Evolutionary conservation across 2,888 invertebrate species (phyloP).

Genomic region (Thyatira batis): DNA sequence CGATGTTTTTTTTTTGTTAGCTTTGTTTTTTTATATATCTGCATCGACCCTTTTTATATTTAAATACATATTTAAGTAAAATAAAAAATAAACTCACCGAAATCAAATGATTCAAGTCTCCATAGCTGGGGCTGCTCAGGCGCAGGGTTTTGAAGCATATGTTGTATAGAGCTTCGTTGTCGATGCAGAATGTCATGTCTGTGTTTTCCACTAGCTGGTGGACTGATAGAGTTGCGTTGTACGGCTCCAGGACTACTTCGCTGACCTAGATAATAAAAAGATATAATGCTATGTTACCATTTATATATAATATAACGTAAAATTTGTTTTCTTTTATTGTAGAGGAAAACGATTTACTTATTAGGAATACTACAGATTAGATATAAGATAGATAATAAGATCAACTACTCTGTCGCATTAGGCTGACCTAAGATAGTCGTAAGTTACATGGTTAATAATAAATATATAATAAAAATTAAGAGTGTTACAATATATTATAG

Average conservation of each 20-base stretch:
- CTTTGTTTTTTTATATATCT: too few species aligned
- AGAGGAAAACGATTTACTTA: too few species aligned
- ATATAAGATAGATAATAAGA: too few species aligned
- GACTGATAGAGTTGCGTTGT: conserved; percentile 89
- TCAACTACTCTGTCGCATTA: too few species aligned
- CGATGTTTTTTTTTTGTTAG: too few species aligned
- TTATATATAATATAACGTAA: too few species aligned
- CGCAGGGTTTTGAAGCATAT: conserved; percentile 90
- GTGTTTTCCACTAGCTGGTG: conserved; percentile 90
- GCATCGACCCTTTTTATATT: too few species aligned
- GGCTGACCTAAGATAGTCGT: background rate
- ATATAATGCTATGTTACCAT: background rate
- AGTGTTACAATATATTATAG: too few species aligned
- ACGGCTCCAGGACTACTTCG: conserved; percentile 88
- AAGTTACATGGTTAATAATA: background rate
- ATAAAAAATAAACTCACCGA: conserved; percentile 66
- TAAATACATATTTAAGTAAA: too few species aligned
- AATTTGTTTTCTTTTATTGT: too few species aligned
- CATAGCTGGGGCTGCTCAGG: conserved; percentile 88
- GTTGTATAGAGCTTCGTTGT: conserved; percentile 91
- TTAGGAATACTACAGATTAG: too few species aligned
- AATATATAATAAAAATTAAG: too few species aligned
- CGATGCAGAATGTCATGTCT: conserved; percentile 89
- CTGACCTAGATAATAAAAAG: conserved; percentile 71
- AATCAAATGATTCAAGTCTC: conserved; percentile 90